Evolutionary conservation across 2,797 vertebrate genomes (phyloP), one percentile per base, ranked within the genome.

Genomic region (Centropyge bicolor): DNA sequence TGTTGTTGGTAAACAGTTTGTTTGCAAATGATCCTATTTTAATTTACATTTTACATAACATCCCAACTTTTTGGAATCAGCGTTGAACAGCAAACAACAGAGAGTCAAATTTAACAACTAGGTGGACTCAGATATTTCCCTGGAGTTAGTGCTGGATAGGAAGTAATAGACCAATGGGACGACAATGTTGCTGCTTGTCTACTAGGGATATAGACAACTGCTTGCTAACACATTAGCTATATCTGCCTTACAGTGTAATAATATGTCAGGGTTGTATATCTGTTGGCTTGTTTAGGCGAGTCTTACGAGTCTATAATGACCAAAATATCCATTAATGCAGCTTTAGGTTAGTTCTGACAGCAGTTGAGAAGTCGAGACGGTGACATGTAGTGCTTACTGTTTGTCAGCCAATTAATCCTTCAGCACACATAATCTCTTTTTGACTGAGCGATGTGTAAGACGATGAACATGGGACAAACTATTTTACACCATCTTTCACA

Each of bases 281-380:
- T 35, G 36, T 12, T 7, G 19, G 10, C 27, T 10, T 74, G 16
- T 36, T 76, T 22, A 38, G 16, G 8, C n/a, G n/a, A 62, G 14
- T n/a, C n/a, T 38, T 6, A 36, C 10, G 22, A 63, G 17, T 4
- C 5, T 27, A 24, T 20, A 20, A 67, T 35, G 24, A 8, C 24
- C n/a, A 24, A 20, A 24, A 35, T 61, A 49, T 38, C 38, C 40
- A 40, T 22, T 8, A 5, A 27, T 24, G 35, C 31, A 19, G 12
- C 19, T 40, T 49, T 17, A 49, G 41, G 7, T 36, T 52, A 3
- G 6, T 19, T 49, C 35, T 56, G 19, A 2, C n/a, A 57, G 19
- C 41, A 36, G 64, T 5, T 0, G 1, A 51, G 22, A 31, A 20
- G 64, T 3, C 0, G 1, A 19, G 48, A 66, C 36, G n/a, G 12